Base-by-base conservation (phyloP, 2,113 vertebrate genomes). In the Malurus elegans region DNA sequence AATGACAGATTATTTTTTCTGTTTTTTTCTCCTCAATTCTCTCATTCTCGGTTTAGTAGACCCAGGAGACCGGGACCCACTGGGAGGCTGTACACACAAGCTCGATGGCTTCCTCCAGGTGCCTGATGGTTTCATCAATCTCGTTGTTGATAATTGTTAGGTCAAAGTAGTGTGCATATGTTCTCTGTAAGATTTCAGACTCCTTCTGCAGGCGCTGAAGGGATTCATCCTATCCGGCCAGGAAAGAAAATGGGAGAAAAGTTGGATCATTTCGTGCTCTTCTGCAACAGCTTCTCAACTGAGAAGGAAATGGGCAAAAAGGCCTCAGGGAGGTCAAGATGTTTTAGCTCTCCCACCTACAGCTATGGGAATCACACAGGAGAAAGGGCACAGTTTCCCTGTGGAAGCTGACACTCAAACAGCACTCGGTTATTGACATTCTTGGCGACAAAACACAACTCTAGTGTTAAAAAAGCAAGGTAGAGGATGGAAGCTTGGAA, bases 71-170 rank as follows among this genome's bases (percentile, higher is more conserved):
- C 0, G 99, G 99, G 84, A 99, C 99, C 99, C 99, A 99, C 98
- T 99, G 99, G n/a, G 98, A 98, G 83, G 98, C 99, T 97, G 98
- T 98, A 98, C 99, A 99, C 97, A 99, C 99, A 95, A 99, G 98
- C 94, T 99, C 99, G 66, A 99, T 99, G 88, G 99, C 99, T 98
- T 99, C 99, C 98, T 99, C 99, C 98, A 99, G 98, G 98, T 99
- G 99, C 95, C 98, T 98, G 98, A 99, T 99, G 97, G 99, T 99
- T 98, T 99, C 99, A 86, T 99, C 99, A 56, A 99, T 99, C 98
- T 99, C 99, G 69, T 99, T 99, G 98, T 99, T 99, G 98, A 99
- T 99, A 98, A 99, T 99, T 97, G 99, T 99, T 97, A 99, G 99
- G 98, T 99, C 99, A 89, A 99, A 99, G 98, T 99, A 99, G 98